A percentile compares a stretch with the other conserved stretches of the same genome.
phyloP scores from a whole-genome alignment of 2,888 invertebrate genomes.

The Metalampra italica region DNA sequence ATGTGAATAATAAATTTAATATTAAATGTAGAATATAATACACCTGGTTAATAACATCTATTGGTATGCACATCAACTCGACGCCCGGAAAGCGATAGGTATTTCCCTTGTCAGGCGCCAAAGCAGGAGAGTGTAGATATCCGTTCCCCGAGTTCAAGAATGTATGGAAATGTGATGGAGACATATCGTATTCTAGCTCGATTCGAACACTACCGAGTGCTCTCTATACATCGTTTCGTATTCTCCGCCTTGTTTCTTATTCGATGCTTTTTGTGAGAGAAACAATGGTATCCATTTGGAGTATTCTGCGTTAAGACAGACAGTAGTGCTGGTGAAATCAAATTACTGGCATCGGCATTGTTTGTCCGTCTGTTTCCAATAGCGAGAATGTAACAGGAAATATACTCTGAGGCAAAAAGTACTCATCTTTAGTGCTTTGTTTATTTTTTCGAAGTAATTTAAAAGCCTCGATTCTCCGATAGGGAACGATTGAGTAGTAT shows the following conservation, averaged over 20 bases:
- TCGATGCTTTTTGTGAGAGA: constrained; percentile 53
- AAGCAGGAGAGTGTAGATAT: constrained; percentile 44
- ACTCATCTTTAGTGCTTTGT: too few species aligned
- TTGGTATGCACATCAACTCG: too few species aligned
- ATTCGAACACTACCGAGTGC: constrained; percentile 48
- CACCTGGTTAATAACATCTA: too few species aligned
- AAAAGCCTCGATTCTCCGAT: too few species aligned
- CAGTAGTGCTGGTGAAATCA: constrained; percentile 41
- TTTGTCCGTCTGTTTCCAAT: constrained; percentile 23
- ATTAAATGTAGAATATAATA: too few species aligned
- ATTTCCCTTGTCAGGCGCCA: constrained; percentile 50
- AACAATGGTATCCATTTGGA: constrained; percentile 64
- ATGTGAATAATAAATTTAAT: too few species aligned
- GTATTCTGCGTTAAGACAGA: constrained; percentile 45
- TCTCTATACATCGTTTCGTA: constrained; percentile 51
- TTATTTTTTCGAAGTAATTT: too few species aligned
- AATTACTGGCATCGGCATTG: constrained; percentile 38
- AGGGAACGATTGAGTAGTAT: too few species aligned
- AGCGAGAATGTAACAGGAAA: not conserved
- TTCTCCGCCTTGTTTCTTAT: constrained; percentile 42
- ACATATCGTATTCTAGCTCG: constrained; percentile 60
- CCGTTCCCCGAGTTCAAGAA: constrained; percentile 48
- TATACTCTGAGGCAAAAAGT: not conserved
- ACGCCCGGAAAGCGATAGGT: constrained; percentile 26
- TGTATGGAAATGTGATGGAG: constrained; percentile 71